These are phyloP conservation scores for Herminia tarsipennalis DNA, from an alignment of 2,888 invertebrate genomes.

Conservation along the genomic window DNA sequence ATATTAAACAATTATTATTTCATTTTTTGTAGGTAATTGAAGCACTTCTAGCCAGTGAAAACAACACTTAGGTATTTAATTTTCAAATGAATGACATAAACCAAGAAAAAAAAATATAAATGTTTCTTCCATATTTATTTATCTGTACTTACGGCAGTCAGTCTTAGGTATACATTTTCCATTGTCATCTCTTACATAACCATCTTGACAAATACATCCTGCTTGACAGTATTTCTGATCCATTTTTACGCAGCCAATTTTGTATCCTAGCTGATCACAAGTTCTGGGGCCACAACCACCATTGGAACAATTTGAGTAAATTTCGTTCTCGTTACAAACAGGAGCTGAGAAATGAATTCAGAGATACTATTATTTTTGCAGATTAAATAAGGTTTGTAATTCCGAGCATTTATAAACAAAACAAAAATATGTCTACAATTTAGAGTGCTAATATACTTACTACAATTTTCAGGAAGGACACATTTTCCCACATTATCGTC, in stretches of 20 bases:
- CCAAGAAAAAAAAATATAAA: too few relatives aligned
- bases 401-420: too few relatives aligned
- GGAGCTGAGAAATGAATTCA: conserved; percentile 15
- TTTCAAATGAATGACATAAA: too few relatives aligned
- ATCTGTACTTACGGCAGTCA: conserved; percentile 41
- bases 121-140: too few relatives aligned
- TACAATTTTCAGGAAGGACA: conserved; percentile 39
- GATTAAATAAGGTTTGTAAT: too few relatives aligned
- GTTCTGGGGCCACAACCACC: conserved; percentile 12
- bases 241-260: conserved; percentile 8
- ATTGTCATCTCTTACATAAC: conserved; percentile 28
- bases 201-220: conserved; percentile 10
- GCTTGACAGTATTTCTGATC: conserved; percentile 2
- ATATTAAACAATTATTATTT: not conserved
- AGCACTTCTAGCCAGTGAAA: not conserved
- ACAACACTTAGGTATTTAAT: too few relatives aligned
- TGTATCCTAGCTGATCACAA: conserved; percentile 10
- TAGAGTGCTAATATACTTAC: too few relatives aligned
- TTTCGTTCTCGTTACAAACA: conserved; percentile 14
- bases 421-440: too few relatives aligned
- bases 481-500: conserved; percentile 40
- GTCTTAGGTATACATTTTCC: conserved; percentile 43
- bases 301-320: conserved; percentile 15
- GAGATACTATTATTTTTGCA: not conserved
- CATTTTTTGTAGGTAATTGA: not conserved